phyloP scores from a whole-genome alignment of 2,797 vertebrate genomes.

The Xenopus petersii region DNA sequence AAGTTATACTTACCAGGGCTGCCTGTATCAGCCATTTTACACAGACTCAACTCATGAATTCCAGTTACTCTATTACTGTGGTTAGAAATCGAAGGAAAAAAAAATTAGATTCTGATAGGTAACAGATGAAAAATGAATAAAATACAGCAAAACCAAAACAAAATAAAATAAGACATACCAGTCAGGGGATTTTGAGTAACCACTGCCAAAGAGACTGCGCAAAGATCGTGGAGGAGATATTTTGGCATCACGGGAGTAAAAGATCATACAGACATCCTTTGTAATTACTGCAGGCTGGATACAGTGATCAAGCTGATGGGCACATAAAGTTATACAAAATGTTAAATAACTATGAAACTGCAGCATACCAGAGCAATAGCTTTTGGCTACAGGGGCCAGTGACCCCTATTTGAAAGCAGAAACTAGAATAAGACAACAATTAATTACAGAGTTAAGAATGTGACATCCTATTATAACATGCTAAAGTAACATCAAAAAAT shows the following conservation, averaged over 20 bases:
- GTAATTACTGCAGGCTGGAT: conserved; percentile 97
- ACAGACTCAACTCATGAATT: conserved; percentile 94
- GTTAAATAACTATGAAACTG: too few relatives aligned
- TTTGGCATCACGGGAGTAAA: conserved; percentile 94
- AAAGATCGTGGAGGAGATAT: conserved; percentile 92
- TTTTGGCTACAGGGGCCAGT: too few relatives aligned
- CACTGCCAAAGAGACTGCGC: conserved; percentile 90
- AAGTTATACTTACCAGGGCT: conserved; percentile 82
- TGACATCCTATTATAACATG: too few relatives aligned
- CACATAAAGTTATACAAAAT: too few relatives aligned
- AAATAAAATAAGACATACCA: conserved; percentile 68
- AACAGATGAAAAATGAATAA: too few relatives aligned
- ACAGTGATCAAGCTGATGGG: conserved; percentile 89
- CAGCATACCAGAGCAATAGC: too few relatives aligned
- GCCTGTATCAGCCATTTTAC: conserved; percentile 94
- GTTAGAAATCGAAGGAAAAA: conserved; percentile 18
- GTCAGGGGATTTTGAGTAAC: conserved; percentile 92
- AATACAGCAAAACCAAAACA: neutral
- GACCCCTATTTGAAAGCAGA: too few relatives aligned
- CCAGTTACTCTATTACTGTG: conserved; percentile 93
- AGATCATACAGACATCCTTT: conserved; percentile 97
- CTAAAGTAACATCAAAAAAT: too few relatives aligned
- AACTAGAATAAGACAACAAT: too few relatives aligned
- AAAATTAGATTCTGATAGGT: fast-evolving
- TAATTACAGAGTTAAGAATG: too few relatives aligned